Evolutionary conservation across 2,797 vertebrate genomes (phyloP).

Genomic region (Pogonophryne albipinna): DNA sequence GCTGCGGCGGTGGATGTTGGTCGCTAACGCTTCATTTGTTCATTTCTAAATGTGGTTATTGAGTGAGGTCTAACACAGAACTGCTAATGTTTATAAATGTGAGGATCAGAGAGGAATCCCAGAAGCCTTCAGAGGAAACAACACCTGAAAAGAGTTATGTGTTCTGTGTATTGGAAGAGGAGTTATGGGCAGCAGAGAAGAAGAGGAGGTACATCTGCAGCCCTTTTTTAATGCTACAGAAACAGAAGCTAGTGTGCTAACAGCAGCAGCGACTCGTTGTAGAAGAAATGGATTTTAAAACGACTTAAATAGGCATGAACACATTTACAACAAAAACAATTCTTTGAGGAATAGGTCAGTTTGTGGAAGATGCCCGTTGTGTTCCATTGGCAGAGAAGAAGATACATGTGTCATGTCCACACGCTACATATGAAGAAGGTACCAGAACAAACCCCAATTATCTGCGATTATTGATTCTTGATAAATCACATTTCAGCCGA

Average conservation of each 20-base stretch:
- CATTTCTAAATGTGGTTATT: constrained; percentile 62
- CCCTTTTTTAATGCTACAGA: neutral
- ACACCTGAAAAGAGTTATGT: constrained; percentile 37
- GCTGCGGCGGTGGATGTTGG: constrained; percentile 11
- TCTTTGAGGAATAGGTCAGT: no score
- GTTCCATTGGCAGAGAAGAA: no score
- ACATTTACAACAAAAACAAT: no score
- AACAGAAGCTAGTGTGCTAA: no score
- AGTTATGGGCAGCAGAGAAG: constrained; percentile 36
- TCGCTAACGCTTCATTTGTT: constrained; percentile 42
- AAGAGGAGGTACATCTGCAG: constrained; percentile 38
- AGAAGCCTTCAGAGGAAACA: constrained; percentile 58
- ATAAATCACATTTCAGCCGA: no score
- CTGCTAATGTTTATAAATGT: constrained; percentile 74
- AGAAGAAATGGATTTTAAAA: no score
- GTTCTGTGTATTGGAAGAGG: constrained; percentile 39
- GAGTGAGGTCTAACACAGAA: constrained; percentile 36
- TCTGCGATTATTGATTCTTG: no score
- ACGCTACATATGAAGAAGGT: neutral
- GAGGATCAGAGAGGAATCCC: constrained; percentile 59
- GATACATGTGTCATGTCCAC: neutral
- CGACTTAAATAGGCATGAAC: no score
- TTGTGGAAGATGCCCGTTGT: no score
- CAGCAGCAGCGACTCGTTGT: no score
- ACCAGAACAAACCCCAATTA: no score